These are phyloP conservation scores for Thyatira batis DNA, from an alignment of 2,888 invertebrate genomes.

Conservation along the genomic window DNA sequence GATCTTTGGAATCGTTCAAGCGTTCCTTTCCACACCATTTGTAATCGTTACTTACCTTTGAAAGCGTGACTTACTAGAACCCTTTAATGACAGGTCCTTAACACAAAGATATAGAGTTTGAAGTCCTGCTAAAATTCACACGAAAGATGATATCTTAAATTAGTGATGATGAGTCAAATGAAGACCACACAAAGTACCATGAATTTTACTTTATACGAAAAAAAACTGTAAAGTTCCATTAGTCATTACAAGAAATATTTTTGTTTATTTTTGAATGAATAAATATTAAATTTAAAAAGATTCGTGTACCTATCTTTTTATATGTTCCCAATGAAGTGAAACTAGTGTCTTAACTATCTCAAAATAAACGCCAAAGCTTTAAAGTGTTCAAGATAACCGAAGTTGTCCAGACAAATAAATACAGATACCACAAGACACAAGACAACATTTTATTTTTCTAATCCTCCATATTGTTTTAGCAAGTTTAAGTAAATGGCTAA, in stretches of 20 bases:
- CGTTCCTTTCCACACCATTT: conserved; percentile 62
- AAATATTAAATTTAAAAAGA: no score
- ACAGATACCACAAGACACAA: not conserved
- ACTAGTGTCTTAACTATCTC: no score
- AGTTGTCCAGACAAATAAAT: not conserved
- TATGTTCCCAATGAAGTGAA: no score
- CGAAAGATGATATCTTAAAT: conserved; percentile 1
- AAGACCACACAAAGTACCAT: conserved; percentile 21
- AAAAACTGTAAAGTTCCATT: conserved; percentile 22
- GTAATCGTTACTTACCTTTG: conserved; percentile 60
- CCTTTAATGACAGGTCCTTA: not conserved
- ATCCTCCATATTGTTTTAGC: not conserved
- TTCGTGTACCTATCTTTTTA: no score
- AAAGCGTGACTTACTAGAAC: not conserved
- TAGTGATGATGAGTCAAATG: not conserved
- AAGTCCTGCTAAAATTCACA: not conserved
- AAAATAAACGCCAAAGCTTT: not conserved
- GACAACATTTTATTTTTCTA: not conserved
- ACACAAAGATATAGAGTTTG: not conserved
- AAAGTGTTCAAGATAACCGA: not conserved
- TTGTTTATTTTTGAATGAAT: conserved; percentile 4
- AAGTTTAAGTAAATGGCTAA: not conserved
- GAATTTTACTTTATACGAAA: conserved; percentile 43
- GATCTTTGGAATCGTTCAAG: conserved; percentile 48
- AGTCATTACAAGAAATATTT: conserved; percentile 7